Conservation (phyloP, 2,888 invertebrate genomes). For the Mellilla xanthometata region DNA sequence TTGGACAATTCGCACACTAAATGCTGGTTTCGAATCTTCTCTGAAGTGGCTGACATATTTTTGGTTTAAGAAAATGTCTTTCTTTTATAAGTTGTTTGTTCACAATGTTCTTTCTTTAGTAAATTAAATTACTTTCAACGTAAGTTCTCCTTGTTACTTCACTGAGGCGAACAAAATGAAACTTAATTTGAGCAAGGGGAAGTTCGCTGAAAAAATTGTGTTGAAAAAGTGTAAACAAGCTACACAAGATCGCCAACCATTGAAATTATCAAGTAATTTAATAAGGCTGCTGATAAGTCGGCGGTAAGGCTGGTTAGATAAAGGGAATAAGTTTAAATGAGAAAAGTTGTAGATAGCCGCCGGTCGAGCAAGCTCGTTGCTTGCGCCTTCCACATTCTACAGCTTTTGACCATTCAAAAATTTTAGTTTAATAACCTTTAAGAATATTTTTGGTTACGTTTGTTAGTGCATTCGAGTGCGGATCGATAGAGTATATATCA, state of each 20-base stretch:
- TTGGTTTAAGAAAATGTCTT: no score
- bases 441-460: no score
- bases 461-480: no score
- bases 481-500: no score
- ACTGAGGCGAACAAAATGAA: constrained; percentile 17
- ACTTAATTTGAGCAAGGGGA: constrained; percentile 31
- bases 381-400: not conserved
- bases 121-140: no score
- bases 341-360: constrained; percentile 62
- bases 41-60: no score
- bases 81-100: no score
- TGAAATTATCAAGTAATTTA: constrained; percentile 77
- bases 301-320: constrained; percentile 53
- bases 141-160: constrained; percentile 12
- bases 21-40: no score
- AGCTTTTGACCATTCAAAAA: constrained; percentile 1
- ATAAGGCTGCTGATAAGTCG: constrained; percentile 69
- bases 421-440: not conserved
- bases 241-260: constrained; percentile 50
- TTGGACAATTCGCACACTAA: no score
- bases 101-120: no score
- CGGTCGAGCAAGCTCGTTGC: constrained; percentile 8
- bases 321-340: constrained; percentile 77
- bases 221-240: constrained; percentile 57
- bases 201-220: constrained; percentile 34